Evolutionary conservation across 2,113 vertebrate genomes (phyloP), one percentile per base, ranked within the genome.

Genomic region (Gavialis gangeticus): DNA sequence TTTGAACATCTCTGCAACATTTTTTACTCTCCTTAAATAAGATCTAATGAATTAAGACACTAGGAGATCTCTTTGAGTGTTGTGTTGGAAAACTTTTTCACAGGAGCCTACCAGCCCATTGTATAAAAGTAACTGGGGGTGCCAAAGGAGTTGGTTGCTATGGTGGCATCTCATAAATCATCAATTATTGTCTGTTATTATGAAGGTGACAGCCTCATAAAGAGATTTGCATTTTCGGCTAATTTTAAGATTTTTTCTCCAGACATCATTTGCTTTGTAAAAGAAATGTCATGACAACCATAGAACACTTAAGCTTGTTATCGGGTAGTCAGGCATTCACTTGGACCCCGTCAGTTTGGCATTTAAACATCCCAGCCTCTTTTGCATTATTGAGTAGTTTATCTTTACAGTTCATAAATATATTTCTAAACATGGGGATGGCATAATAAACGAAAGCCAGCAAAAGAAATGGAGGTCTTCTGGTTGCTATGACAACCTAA

Each of bases 91-190:
- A 97, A 98, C 93, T 97, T 97, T 96, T 97, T 94, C 95, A 92
- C 73, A 90, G 92, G 89, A 94, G 78, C 82, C 91, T 56, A 24
- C 46, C 75, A 94, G 89, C 14, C 85, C 88, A 90, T 96, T 90
- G 91, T 95, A 78, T 82, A 94, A 96, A 96, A 95, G 91, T 95
- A 96, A 94, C 96, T 95, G 93, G 93, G 97, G 93, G 96, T 95
- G 96, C 95, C 67, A 1, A 96, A 98, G 97, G 96, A 97, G 86
- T 90, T 91, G 95, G 98, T 98, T 98, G 97, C 98, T 97, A 98
- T 98, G 97, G 98, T 95, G 97, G 96, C 97, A 97, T 96, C 97
- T 97, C 97, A 98, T 98, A 98, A 98, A 98, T 98, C 98, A 98
- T 97, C 97, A 97, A 96, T 98, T 98, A 98, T 97, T 98, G 95